Conservation (phyloP, 1,140 invertebrate genomes). For the Bacillus rossius region DNA sequence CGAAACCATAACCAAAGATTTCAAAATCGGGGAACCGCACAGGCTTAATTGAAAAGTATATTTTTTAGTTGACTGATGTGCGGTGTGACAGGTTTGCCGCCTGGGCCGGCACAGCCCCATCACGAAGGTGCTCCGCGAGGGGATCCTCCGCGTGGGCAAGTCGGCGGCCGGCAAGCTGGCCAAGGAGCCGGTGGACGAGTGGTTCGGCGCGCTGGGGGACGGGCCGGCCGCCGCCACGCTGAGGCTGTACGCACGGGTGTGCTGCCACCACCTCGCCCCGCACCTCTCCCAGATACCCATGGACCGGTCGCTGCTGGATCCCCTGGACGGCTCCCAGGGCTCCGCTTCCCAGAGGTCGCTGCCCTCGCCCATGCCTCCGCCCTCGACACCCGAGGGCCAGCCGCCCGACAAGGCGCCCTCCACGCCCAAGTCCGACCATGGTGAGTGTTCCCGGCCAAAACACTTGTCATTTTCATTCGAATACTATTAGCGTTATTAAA, state of each 20-base stretch:
- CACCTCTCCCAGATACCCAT: slow-evolving; percentile 73
- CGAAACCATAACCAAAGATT: no score
- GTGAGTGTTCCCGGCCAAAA: slow-evolving; percentile 22
- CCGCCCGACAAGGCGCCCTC: slow-evolving; percentile 41
- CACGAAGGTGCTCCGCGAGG: slow-evolving; percentile 74
- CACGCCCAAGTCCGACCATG: slow-evolving; percentile 45
- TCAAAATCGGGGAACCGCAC: no score
- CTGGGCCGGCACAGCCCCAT: slow-evolving; percentile 87
- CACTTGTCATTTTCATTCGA: no score
- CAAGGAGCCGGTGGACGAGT: slow-evolving; percentile 81
- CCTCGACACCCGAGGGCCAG: slow-evolving; percentile 44
- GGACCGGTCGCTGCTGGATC: slow-evolving; percentile 74
- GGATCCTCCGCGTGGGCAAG: slow-evolving; percentile 82
- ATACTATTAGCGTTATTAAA: no score
- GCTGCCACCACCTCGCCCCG: slow-evolving; percentile 72
- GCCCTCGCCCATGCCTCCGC: slow-evolving; percentile 55
- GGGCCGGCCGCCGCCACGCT: slow-evolving; percentile 73
- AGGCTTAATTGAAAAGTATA: no score
- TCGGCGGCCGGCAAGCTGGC: slow-evolving; percentile 51
- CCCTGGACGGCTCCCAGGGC: slow-evolving; percentile 44
- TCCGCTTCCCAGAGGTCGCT: slow-evolving; percentile 33
- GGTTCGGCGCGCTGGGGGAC: slow-evolving; percentile 81
- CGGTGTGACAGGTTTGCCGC: slow-evolving; percentile 77
- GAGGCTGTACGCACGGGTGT: slow-evolving; percentile 80
- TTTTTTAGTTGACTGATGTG: no score